Evolutionary conservation across 2,113 vertebrate species (phyloP).

Genomic region (Pterocles gutturalis): DNA sequence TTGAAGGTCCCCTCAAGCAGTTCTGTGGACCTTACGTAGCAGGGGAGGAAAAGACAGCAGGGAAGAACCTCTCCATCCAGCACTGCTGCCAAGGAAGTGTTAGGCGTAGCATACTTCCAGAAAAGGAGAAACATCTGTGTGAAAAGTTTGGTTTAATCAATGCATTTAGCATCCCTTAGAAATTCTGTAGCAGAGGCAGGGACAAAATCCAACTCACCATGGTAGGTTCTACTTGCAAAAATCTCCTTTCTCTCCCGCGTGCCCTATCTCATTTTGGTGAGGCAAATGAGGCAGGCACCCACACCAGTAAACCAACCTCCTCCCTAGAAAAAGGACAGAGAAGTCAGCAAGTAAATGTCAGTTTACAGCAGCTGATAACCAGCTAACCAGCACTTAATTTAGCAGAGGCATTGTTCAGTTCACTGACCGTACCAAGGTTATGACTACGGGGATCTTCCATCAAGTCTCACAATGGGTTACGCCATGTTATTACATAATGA

Average conservation of each 20-base stretch:
- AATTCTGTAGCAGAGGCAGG: not conserved
- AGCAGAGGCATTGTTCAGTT: not conserved
- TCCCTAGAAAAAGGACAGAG: slow-evolving; percentile 1
- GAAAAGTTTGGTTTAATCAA: not conserved
- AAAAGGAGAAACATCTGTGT: not conserved
- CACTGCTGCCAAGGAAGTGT: not conserved
- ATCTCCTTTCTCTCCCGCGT: not conserved
- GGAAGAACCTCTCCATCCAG: not conserved
- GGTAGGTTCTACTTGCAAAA: slow-evolving; percentile 11
- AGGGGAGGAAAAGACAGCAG: not conserved
- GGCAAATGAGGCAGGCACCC: not conserved
- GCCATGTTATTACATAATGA: not conserved
- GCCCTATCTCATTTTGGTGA: slow-evolving; percentile 38
- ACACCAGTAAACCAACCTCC: not conserved
- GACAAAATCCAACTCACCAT: slow-evolving; percentile 52
- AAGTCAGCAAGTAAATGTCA: not conserved
- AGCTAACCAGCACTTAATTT: not conserved
- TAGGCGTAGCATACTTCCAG: not conserved
- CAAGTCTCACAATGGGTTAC: not conserved
- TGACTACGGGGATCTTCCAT: not conserved
- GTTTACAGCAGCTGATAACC: not conserved
- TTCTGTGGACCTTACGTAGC: not conserved
- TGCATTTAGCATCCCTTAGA: not conserved
- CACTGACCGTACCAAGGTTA: not conserved
- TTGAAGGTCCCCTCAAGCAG: not conserved